Evolutionary conservation across 2,797 vertebrate genomes (phyloP), one percentile per base, ranked within the genome.

Genomic region (Eulemur albifrons): DNA sequence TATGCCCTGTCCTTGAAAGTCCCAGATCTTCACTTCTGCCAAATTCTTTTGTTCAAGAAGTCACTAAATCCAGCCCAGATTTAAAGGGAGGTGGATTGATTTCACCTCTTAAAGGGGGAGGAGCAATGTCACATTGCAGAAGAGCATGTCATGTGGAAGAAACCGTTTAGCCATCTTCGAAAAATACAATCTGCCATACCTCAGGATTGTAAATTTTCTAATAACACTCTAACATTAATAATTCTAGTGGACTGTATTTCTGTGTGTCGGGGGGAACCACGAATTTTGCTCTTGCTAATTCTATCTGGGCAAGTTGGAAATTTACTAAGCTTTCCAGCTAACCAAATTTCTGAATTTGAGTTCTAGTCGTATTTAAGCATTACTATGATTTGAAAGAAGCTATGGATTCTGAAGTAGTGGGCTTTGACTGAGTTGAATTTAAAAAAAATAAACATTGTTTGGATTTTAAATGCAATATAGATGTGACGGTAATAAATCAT

Each of bases 341-440:
- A 97, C 97, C 98, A 98, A 98, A 98, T 97, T 98, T 98, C 96
- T 97, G 88, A 96, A 98, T 98, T 98, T 98, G 97, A 98, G 97
- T 98, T 98, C 98, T 98, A 98, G 98, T 96, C 90, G 79, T 97
- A 98, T 98, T 98, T 98, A 98, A 98, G 97, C 98, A 97, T 98
- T 98, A 98, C 96, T 97, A 92, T 98, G 97, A 98, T 98, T 98
- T 98, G 98, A 97, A 96, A 98, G 98, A 98, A 98, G 98, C 97
- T 98, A 95, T 98, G 97, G 97, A 98, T 97, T 98, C 96, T 97
- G 90, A 96, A 96, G 59, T 97, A 97, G 97, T 97, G 91, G 92
- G 73, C 97, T 97, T 97, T 95, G 97, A 97, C 96, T 86, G 95
- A 97, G 95, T 82, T 97, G 94, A 95, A 88, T 97, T 97, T 61